Evolutionary conservation across 1,140 invertebrate species (phyloP), one percentile per base, ranked within the genome.

Genomic region (Diorhabda elongata): DNA sequence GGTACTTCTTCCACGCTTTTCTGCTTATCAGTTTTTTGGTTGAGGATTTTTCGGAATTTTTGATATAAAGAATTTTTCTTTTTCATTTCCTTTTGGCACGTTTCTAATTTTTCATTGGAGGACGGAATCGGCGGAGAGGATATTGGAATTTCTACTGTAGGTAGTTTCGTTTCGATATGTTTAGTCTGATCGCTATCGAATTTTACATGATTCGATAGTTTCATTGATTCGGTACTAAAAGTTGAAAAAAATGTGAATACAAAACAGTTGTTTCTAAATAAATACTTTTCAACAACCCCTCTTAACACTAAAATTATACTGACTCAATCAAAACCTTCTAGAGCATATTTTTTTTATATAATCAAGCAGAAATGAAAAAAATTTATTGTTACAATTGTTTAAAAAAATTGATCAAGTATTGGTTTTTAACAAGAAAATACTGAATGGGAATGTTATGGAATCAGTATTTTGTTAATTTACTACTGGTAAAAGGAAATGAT

Each of bases 211-310:
- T 52, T 52, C 47, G 47, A 8, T 6, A n/a, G n/a, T n/a, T 52
- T 52, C n/a, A n/a, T 52, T 52, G 47, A 52, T 52, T 52, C 47
- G n/a, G n/a, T 52, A n/a, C 47, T 52, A 52, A 52, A 52, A 52
- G 6, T n/a, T 6, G n/a, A 8, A 6, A n/a, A 52, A 8, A 52
- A 52, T 6, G 2, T 3, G 2, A n/a, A 8, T 52, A 52, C 47
- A 8, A 8, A n/a, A 52, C 4, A 52, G 47, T 5, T 26, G 26
- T 26, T 26, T 26, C 26, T 26, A 26, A 26, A 26, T 26, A 26
- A 26, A 26, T 26, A 26, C 26, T 26, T 26, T 26, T 26, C 0
- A 26, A 26, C 26, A 26, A 26, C 26, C 1, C 26, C 26, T 26
- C 26, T 1, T 26, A 26, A 26, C 26, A 26, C 26, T 26, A 26